Conservation (phyloP, 1,140 invertebrate species). For the Drosophila teissieri region DNA sequence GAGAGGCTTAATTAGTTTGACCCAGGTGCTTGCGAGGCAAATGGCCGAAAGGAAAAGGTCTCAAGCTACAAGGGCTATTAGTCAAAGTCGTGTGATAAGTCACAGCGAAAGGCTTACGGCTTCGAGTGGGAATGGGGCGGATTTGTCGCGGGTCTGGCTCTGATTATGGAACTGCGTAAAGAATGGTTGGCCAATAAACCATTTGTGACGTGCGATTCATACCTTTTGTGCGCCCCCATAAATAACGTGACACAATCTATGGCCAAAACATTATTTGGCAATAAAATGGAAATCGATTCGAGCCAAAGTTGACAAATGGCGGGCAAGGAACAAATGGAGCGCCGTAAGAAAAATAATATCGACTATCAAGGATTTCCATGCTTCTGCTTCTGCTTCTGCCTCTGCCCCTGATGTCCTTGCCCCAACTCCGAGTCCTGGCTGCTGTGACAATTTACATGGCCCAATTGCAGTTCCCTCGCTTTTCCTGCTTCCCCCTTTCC, state of each 20-base stretch:
- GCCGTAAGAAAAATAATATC: slow-evolving; percentile 82
- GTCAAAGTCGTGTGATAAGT: slow-evolving; percentile 75
- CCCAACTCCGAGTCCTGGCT: slow-evolving; percentile 27
- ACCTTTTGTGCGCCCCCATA: slow-evolving; percentile 74
- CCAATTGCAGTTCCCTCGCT: slow-evolving; percentile 62
- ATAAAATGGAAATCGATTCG: slow-evolving; percentile 83
- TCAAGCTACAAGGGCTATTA: slow-evolving; percentile 54
- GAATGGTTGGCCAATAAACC: slow-evolving; percentile 80
- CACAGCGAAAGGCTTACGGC: slow-evolving; percentile 38
- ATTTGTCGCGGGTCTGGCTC: slow-evolving; percentile 76
- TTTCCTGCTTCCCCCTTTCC: slow-evolving; percentile 12
- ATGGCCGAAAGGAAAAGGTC: slow-evolving; percentile 37
- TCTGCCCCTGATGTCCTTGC: slow-evolving; percentile 5
- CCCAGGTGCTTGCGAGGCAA: slow-evolving; percentile 56
- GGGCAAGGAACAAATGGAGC: slow-evolving; percentile 80
- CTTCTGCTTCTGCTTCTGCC: slow-evolving; percentile 18
- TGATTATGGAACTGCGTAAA: slow-evolving; percentile 81
- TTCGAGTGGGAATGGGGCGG: not conserved
- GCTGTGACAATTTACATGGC: slow-evolving; percentile 79
- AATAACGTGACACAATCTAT: slow-evolving; percentile 82
- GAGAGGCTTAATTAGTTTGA: slow-evolving; percentile 77
- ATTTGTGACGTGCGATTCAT: slow-evolving; percentile 82
- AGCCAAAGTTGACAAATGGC: slow-evolving; percentile 79
- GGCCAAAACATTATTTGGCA: slow-evolving; percentile 81
- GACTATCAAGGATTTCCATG: slow-evolving; percentile 76